phyloP scores from a whole-genome alignment of 2,113 vertebrate species.

The Odontophorus gujanensis region DNA sequence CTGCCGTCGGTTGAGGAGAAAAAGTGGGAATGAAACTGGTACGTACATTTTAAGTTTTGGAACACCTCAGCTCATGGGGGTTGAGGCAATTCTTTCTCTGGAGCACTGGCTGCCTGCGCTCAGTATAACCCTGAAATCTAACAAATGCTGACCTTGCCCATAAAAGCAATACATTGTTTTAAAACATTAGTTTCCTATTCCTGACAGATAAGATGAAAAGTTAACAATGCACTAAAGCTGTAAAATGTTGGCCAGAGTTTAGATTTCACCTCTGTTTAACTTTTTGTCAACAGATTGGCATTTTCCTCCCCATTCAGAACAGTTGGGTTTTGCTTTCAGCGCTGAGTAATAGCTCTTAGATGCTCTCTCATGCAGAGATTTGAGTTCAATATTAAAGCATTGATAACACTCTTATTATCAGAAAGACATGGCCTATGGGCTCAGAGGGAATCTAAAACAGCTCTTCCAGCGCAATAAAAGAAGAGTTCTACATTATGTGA shows the following conservation, averaged over 20 bases:
- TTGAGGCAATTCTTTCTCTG: slow-evolving; percentile 43
- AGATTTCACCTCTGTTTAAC: slow-evolving; percentile 75
- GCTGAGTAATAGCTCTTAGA: slow-evolving; percentile 68
- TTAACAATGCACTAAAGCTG: slow-evolving; percentile 77
- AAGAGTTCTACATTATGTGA: slow-evolving; percentile 47
- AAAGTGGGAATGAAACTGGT: background rate
- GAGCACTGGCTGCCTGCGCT: slow-evolving; percentile 15
- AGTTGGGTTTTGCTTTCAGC: slow-evolving; percentile 74
- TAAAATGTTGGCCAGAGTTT: slow-evolving; percentile 78
- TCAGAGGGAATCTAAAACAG: slow-evolving; percentile 71
- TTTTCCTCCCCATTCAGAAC: slow-evolving; percentile 77
- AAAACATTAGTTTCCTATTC: slow-evolving; percentile 80
- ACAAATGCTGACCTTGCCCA: slow-evolving; percentile 75
- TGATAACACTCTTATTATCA: slow-evolving; percentile 81
- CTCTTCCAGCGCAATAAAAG: slow-evolving; percentile 62
- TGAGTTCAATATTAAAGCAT: slow-evolving; percentile 65
- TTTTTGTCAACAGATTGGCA: slow-evolving; percentile 79
- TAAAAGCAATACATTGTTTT: slow-evolving; percentile 82
- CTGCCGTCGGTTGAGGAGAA: background rate
- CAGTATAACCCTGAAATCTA: slow-evolving; percentile 64
- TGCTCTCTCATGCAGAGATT: slow-evolving; percentile 66
- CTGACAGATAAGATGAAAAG: slow-evolving; percentile 79
- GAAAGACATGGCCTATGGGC: slow-evolving; percentile 75
- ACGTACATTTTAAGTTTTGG: slow-evolving; percentile 4
- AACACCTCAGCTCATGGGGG: background rate